Evolutionary conservation across 2,888 invertebrate genomes (phyloP).

Genomic region (Bombyx huttoni): DNA sequence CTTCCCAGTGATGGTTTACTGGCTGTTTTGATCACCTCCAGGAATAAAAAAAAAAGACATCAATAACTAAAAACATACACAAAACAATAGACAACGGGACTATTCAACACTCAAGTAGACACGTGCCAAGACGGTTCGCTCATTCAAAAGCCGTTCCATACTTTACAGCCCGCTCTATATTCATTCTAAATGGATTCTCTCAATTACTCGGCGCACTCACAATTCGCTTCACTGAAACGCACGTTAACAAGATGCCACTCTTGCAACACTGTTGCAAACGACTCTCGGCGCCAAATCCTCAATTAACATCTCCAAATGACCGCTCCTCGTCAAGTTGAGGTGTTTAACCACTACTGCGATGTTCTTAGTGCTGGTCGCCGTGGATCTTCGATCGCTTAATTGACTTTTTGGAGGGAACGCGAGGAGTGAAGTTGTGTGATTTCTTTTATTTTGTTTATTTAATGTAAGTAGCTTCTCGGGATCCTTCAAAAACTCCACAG

Average conservation of each 20-base stretch:
- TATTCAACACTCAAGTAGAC: background rate
- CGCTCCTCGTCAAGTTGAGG: slow-evolving; percentile 14
- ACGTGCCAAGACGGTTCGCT: background rate
- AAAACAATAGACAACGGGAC: background rate
- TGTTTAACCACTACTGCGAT: background rate
- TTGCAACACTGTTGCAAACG: background rate
- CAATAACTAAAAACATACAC: too few species aligned
- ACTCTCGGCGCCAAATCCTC: background rate
- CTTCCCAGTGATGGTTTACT: too few species aligned
- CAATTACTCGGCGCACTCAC: background rate
- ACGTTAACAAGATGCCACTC: background rate
- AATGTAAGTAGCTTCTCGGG: too few species aligned
- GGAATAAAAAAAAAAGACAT: too few species aligned
- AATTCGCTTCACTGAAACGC: background rate
- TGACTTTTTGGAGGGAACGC: too few species aligned
- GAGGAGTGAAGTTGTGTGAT: too few species aligned
- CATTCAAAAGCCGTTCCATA: background rate
- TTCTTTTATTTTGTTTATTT: too few species aligned
- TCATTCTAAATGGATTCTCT: background rate
- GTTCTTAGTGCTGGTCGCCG: too few species aligned
- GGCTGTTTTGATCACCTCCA: too few species aligned
- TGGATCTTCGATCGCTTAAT: too few species aligned
- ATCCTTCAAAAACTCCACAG: too few species aligned
- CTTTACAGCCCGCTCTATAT: background rate
- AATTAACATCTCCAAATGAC: slow-evolving; percentile 63